Evolutionary conservation across 1,140 invertebrate genomes (phyloP).

Genomic region (Drosophila kepulauana): DNA sequence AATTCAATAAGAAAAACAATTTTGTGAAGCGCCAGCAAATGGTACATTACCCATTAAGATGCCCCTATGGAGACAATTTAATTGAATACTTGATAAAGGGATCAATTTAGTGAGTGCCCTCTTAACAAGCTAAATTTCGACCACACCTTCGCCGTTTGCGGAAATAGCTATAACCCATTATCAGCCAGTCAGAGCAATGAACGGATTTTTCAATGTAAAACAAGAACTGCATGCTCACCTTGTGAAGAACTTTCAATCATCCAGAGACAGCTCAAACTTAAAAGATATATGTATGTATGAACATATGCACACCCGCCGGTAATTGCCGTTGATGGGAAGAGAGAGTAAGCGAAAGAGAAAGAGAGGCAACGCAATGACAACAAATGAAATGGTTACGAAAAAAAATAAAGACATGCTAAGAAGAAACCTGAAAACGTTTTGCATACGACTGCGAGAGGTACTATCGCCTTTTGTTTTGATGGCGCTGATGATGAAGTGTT

Average conservation of each 20-base stretch:
- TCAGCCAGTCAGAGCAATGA: slow-evolving; percentile 62
- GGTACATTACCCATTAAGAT: background rate
- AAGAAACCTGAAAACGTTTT: slow-evolving; percentile 45
- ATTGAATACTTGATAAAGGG: slow-evolving; percentile 8
- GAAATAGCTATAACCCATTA: slow-evolving; percentile 40
- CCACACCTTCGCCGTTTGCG: slow-evolving; percentile 42
- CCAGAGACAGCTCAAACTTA: slow-evolving; percentile 2
- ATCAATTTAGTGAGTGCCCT: slow-evolving; percentile 2
- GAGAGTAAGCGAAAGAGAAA: too few species aligned
- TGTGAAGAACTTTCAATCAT: slow-evolving; percentile 40
- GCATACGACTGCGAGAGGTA: slow-evolving; percentile 9
- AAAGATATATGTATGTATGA: background rate
- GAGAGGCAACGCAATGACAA: slow-evolving; percentile 27
- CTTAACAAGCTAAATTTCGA: slow-evolving; percentile 12
- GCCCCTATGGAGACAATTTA: background rate
- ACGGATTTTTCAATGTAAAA: slow-evolving; percentile 47
- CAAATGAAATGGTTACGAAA: slow-evolving; percentile 43
- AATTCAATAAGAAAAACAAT: slow-evolving; percentile 1
- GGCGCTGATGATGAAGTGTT: slow-evolving; percentile 45
- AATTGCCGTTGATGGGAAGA: slow-evolving; percentile 18
- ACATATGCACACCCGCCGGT: slow-evolving; percentile 28
- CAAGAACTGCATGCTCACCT: slow-evolving; percentile 47
- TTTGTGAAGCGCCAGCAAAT: background rate
- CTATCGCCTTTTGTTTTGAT: slow-evolving; percentile 46
- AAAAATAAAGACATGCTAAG: slow-evolving; percentile 25